Evolutionary conservation across 1,140 invertebrate species (phyloP).

Genomic region (Megalonaias nervosa): DNA sequence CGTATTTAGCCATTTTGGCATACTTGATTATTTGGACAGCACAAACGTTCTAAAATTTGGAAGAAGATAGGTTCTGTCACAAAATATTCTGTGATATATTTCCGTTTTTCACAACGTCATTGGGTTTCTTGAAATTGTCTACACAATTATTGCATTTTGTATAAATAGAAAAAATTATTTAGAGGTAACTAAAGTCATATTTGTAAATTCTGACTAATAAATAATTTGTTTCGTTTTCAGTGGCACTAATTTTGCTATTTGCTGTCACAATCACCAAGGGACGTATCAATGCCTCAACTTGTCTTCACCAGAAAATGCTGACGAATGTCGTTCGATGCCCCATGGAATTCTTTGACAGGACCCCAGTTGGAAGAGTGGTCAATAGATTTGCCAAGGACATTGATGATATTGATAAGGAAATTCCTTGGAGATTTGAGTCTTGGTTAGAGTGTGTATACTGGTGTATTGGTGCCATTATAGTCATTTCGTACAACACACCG

Average conservation of each 20-base stretch:
- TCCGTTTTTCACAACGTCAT: too few species aligned
- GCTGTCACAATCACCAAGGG: constrained; percentile 25
- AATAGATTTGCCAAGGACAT: constrained; percentile 78
- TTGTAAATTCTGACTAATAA: background rate
- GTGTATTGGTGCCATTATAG: constrained; percentile 89
- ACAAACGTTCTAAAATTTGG: too few species aligned
- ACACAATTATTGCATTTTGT: too few species aligned
- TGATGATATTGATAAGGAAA: constrained; percentile 63
- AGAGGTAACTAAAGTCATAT: too few species aligned
- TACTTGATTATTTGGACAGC: too few species aligned
- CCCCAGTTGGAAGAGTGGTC: constrained; percentile 77
- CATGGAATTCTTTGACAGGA: constrained; percentile 79
- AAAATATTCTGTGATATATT: too few species aligned
- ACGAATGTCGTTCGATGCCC: constrained; percentile 73
- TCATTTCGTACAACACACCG: constrained; percentile 92
- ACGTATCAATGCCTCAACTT: constrained; percentile 77
- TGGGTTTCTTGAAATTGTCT: too few species aligned
- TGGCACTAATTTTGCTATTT: background rate
- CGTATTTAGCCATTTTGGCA: too few species aligned
- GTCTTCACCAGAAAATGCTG: constrained; percentile 85
- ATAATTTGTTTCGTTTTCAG: background rate
- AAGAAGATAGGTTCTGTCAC: too few species aligned
- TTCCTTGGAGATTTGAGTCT: constrained; percentile 63
- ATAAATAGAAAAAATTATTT: too few species aligned
- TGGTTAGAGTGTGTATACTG: constrained; percentile 73